Evolutionary conservation across 2,113 vertebrate species (phyloP).

Genomic region (Rhabdomys dilectus): DNA sequence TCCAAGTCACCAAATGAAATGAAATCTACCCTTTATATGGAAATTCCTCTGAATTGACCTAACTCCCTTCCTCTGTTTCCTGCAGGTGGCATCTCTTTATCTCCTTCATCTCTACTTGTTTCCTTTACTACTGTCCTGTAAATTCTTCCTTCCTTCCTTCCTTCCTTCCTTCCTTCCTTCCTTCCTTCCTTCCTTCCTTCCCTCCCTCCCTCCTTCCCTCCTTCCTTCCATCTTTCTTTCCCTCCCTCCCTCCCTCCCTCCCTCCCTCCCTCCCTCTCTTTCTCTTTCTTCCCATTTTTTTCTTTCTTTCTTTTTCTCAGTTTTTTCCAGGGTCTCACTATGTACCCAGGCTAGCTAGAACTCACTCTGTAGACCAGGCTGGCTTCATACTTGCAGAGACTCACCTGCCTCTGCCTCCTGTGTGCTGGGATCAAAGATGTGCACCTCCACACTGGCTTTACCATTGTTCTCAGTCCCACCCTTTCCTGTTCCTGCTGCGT

Average conservation of each 20-base stretch:
- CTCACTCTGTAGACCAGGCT: background rate
- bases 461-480: background rate
- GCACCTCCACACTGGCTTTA: background rate
- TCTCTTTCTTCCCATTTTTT: background rate
- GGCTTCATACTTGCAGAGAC: background rate
- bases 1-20: background rate
- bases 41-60: background rate
- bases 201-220: accelerated
- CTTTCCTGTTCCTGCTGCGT: background rate
- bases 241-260: too few species aligned
- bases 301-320: background rate
- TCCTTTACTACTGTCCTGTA: background rate
- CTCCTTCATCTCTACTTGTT: background rate
- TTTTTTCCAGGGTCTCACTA: background rate
- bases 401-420: background rate
- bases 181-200: background rate
- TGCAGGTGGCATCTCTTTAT: background rate
- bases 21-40: background rate
- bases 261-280: accelerated
- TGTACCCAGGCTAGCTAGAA: background rate
- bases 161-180: background rate
- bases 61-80: background rate
- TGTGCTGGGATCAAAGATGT: background rate
- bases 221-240: too few species aligned
- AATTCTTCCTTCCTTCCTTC: background rate